Percentiles rank a stretch among this genome's conserved stretches.
phyloP scores from a whole-genome alignment of 2,797 vertebrate species.

The Gobio occitaniae region DNA sequence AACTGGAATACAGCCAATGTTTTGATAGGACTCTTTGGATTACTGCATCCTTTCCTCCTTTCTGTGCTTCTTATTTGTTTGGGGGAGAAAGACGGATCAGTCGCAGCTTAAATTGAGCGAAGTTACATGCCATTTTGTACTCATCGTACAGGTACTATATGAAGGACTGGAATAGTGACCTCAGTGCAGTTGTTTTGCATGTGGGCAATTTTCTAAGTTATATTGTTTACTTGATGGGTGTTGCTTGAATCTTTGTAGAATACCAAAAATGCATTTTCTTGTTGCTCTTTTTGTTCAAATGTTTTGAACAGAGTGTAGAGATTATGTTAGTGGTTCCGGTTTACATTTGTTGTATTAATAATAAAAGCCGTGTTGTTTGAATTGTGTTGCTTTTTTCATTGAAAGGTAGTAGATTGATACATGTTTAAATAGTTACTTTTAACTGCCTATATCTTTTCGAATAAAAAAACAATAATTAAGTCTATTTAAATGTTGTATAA shows the following conservation, averaged over 20 bases:
- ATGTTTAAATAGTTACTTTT: not conserved
- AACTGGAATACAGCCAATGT: constrained; percentile 44
- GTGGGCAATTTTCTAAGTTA: constrained; percentile 77
- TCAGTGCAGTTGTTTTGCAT: constrained; percentile 74
- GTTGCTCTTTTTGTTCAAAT: constrained; percentile 62
- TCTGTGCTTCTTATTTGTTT: constrained; percentile 43
- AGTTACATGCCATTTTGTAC: constrained; percentile 27
- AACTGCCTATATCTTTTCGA: not conserved
- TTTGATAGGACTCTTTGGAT: constrained; percentile 45
- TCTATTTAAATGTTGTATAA: not conserved
- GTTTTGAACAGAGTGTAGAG: constrained; percentile 67
- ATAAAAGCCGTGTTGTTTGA: constrained; percentile 68
- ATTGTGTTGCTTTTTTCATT: not conserved
- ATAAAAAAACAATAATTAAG: not conserved
- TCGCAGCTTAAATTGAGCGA: constrained; percentile 55
- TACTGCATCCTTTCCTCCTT: constrained; percentile 27
- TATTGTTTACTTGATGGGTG: constrained; percentile 70
- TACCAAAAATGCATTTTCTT: constrained; percentile 64
- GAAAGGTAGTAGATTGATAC: not conserved
- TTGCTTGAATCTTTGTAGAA: constrained; percentile 67
- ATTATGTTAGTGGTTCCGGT: constrained; percentile 62
- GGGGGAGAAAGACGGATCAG: constrained; percentile 57
- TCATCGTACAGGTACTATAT: constrained; percentile 54
- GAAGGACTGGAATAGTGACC: constrained; percentile 60
- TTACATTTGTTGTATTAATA: constrained; percentile 74